Evolutionary conservation across 2,113 vertebrate species (phyloP).

Genomic region (Phylloscopus trochilus): DNA sequence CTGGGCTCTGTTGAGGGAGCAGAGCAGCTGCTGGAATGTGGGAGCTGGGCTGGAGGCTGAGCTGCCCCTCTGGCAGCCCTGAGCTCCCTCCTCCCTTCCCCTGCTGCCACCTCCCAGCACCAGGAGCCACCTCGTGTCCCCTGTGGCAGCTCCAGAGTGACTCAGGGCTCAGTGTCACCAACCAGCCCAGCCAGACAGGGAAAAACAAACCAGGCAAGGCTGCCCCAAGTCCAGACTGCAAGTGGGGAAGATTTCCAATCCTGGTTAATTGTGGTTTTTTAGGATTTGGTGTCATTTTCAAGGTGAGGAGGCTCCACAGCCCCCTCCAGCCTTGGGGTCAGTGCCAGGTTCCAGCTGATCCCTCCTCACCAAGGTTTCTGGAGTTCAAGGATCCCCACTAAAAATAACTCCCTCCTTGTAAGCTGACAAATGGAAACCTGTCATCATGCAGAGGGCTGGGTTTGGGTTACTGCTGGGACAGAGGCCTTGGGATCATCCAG

Average conservation of each 20-base stretch:
- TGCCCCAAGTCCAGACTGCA: not conserved
- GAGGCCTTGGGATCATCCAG: not conserved
- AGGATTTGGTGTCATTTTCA: not conserved
- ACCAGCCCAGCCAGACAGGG: not conserved
- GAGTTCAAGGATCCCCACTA: conserved; percentile 34
- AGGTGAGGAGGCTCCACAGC: not conserved
- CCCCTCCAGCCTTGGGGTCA: not conserved
- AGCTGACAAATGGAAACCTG: not conserved
- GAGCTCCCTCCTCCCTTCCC: not conserved
- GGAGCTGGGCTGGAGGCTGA: not conserved
- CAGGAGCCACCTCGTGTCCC: not conserved
- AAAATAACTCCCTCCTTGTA: conserved; percentile 33
- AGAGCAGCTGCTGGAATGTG: not conserved
- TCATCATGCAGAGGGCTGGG: not conserved
- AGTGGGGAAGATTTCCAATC: not conserved
- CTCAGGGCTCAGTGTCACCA: not conserved
- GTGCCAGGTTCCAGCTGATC: not conserved
- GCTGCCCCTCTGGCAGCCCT: not conserved
- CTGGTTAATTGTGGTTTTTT: not conserved
- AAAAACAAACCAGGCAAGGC: not conserved
- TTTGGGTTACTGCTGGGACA: not conserved
- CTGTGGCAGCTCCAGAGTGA: not conserved
- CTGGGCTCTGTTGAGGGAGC: not conserved
- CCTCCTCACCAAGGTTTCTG: not conserved
- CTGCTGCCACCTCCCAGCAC: not conserved